These are phyloP conservation scores for Coptodon bakossiorum DNA, from an alignment of 2,113 vertebrate genomes.

Conservation along the genomic window DNA sequence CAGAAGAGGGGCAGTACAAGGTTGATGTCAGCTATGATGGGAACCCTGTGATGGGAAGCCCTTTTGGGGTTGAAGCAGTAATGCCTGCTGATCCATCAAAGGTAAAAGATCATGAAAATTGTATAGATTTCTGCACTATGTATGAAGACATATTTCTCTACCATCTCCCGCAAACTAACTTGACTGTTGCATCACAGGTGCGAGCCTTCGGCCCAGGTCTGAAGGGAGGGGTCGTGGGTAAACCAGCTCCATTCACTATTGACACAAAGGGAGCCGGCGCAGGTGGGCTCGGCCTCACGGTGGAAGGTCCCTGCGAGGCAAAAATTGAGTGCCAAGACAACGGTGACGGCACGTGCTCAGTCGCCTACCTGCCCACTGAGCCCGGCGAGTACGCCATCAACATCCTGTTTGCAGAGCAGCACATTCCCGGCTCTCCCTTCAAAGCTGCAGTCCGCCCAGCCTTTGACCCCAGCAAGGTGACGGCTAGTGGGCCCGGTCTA, in stretches of 20 bases:
- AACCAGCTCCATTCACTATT: constrained; percentile 84
- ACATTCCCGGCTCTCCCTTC: constrained; percentile 91
- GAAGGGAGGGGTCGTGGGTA: constrained; percentile 81
- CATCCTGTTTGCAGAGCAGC: constrained; percentile 83
- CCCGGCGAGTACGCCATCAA: constrained; percentile 85
- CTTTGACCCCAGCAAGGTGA: constrained; percentile 86
- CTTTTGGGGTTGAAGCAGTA: constrained; percentile 85
- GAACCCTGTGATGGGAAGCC: constrained; percentile 87
- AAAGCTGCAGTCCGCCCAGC: constrained; percentile 76
- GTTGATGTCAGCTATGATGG: constrained; percentile 90
- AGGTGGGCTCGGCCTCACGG: constrained; percentile 83
- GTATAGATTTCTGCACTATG: not conserved
- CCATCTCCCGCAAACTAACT: not conserved
- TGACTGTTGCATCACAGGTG: constrained; percentile 67
- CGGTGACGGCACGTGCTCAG: constrained; percentile 84
- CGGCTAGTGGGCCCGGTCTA: constrained; percentile 83
- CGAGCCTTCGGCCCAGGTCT: constrained; percentile 86
- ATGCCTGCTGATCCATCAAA: constrained; percentile 91
- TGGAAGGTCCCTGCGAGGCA: constrained; percentile 89
- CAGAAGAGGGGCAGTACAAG: constrained; percentile 90
- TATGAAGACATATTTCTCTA: not conserved
- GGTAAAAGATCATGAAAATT: constrained; percentile 62
- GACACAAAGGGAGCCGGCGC: constrained; percentile 88
- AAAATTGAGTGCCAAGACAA: constrained; percentile 92
- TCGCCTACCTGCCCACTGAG: constrained; percentile 87